phyloP scores from a whole-genome alignment of 2,888 invertebrate species.

The Chaetogeoica ovagalla region DNA sequence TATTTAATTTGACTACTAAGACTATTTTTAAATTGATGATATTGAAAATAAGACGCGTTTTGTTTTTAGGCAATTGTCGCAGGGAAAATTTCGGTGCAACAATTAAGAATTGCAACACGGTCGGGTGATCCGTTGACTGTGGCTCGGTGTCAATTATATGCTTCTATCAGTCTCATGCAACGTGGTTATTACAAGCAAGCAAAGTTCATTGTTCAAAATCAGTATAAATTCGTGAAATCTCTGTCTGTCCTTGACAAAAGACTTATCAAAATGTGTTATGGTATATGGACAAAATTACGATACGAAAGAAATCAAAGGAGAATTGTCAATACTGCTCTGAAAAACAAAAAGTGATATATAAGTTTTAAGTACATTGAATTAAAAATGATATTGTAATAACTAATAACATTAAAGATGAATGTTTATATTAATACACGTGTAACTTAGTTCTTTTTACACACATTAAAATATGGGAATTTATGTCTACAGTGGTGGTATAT shows the following conservation, averaged over 20 bases:
- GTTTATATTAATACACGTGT: too few relatives aligned
- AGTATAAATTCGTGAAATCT: slow-evolving; percentile 62
- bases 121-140: slow-evolving; percentile 81
- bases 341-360: not conserved
- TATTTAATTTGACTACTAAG: too few relatives aligned
- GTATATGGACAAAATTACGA: slow-evolving; percentile 81
- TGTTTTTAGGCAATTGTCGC: slow-evolving; percentile 77
- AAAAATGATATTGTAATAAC: not conserved
- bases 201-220: slow-evolving; percentile 66
- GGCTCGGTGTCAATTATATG: slow-evolving; percentile 82
- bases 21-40: too few relatives aligned
- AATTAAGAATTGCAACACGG: slow-evolving; percentile 77
- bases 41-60: not conserved
- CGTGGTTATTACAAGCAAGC: slow-evolving; percentile 70
- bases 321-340: not conserved
- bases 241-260: slow-evolving; percentile 64
- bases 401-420: too few relatives aligned
- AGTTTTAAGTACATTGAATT: not conserved
- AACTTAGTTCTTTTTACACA: too few relatives aligned
- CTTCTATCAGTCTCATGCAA: slow-evolving; percentile 86
- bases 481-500: too few relatives aligned
- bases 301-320: slow-evolving; percentile 61
- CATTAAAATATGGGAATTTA: too few relatives aligned
- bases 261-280: slow-evolving; percentile 79
- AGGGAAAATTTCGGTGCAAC: slow-evolving; percentile 81